phyloP scores from a whole-genome alignment of 2,113 vertebrate species.

The Trematocara macrostoma region DNA sequence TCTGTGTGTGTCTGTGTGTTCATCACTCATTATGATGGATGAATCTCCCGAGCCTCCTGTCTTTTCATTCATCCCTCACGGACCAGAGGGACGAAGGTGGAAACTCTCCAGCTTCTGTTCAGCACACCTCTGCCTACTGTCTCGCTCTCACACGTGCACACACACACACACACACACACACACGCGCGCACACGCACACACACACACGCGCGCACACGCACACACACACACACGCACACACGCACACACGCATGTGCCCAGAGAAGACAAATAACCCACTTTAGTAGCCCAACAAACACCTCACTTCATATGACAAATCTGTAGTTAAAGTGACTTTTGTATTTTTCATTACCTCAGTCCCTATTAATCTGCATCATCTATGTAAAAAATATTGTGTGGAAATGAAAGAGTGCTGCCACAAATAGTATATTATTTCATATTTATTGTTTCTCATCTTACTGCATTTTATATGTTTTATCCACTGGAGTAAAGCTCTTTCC shows the following conservation, averaged over 20 bases:
- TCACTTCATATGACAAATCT: constrained; percentile 26
- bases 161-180: not conserved
- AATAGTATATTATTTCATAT: constrained; percentile 4
- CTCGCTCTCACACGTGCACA: not conserved
- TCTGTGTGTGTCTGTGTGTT: not conserved
- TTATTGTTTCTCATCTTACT: not conserved
- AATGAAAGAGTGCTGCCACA: not conserved
- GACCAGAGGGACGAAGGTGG: constrained; percentile 48
- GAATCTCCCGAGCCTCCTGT: constrained; percentile 44
- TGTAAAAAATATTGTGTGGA: not conserved
- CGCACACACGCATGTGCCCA: not conserved
- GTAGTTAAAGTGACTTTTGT: constrained; percentile 19
- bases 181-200: not conserved
- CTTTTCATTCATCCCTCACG: constrained; percentile 50
- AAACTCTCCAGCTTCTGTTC: constrained; percentile 43
- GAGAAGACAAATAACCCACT: constrained; percentile 25
- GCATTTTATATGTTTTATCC: constrained; percentile 10
- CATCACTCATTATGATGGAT: constrained; percentile 47
- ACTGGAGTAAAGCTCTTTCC: not conserved
- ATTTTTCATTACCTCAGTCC: constrained; percentile 21
- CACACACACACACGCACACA: not conserved
- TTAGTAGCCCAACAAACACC: constrained; percentile 49
- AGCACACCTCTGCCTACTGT: not conserved
- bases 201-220: not conserved
- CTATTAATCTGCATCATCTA: constrained; percentile 8